These are phyloP conservation scores for Struthidea cinerea DNA, from an alignment of 2,113 vertebrate species.

Conservation along the genomic window DNA sequence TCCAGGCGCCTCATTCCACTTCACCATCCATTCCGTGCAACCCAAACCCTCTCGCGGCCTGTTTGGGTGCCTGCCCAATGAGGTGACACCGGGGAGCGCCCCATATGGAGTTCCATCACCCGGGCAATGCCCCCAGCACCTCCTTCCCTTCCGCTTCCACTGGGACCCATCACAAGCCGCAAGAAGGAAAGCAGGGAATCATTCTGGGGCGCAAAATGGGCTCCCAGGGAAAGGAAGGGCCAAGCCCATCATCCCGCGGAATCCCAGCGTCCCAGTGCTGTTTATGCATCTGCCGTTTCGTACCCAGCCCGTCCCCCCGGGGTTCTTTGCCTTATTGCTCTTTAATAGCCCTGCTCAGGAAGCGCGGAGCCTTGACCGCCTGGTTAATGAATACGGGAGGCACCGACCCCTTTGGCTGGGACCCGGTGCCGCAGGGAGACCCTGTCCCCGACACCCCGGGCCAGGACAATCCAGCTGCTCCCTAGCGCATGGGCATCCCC, in stretches of 20 bases:
- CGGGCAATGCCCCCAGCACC: rapidly evolving
- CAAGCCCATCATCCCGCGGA: rapidly evolving
- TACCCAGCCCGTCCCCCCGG: neutral
- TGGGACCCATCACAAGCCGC: rapidly evolving
- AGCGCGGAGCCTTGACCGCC: neutral
- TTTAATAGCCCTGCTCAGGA: conserved; percentile 34
- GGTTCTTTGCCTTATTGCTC: neutral
- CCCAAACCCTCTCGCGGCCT: neutral
- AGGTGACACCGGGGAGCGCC: rapidly evolving
- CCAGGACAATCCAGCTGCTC: neutral
- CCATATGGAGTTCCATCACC: rapidly evolving
- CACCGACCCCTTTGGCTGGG: neutral
- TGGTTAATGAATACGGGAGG: conserved; percentile 19
- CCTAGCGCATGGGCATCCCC: rapidly evolving
- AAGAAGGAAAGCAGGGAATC: neutral
- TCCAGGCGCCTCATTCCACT: neutral
- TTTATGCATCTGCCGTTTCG: neutral
- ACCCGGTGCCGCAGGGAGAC: neutral
- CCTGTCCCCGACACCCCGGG: neutral
- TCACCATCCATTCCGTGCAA: neutral
- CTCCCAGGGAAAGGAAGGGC: neutral
- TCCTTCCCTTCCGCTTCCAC: neutral
- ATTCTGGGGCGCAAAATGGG: neutral
- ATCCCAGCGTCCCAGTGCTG: neutral
- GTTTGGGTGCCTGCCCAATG: neutral